These are phyloP conservation scores for Chelonoidis abingdonii DNA, from an alignment of 2,113 vertebrate species.

Conservation along the genomic window DNA sequence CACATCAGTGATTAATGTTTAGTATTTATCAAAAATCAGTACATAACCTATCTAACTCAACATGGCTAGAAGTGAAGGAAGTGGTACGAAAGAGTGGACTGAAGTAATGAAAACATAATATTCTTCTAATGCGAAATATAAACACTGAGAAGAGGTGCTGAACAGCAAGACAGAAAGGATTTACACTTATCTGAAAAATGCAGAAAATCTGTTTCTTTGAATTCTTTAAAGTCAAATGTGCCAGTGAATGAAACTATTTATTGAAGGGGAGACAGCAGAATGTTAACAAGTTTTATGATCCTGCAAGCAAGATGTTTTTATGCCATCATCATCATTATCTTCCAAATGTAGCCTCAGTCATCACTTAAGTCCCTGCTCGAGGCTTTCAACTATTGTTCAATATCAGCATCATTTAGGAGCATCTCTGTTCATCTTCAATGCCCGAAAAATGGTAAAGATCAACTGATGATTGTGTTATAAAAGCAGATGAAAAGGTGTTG, in stretches of 20 bases:
- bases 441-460: not conserved
- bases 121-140: not conserved
- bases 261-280: not conserved
- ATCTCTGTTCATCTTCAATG: not conserved
- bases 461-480: not conserved
- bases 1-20: not conserved
- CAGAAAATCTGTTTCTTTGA: not conserved
- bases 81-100: not conserved
- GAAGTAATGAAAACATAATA: not conserved
- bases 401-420: not conserved
- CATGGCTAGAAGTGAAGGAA: not conserved
- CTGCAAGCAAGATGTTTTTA: not conserved
- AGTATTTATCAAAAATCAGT: constrained; percentile 6
- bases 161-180: not conserved
- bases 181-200: not conserved
- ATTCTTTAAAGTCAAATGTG: not conserved
- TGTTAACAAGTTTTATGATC: not conserved
- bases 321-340: not conserved
- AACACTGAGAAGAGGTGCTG: not conserved
- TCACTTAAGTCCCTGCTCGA: not conserved
- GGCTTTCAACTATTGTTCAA: not conserved
- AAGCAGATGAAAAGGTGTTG: not conserved
- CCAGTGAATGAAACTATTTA: not conserved
- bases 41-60: not conserved
- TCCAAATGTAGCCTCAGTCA: not conserved